phyloP scores from a whole-genome alignment of 92 coral and sea anemone species.

The Diadumene lineata region DNA sequence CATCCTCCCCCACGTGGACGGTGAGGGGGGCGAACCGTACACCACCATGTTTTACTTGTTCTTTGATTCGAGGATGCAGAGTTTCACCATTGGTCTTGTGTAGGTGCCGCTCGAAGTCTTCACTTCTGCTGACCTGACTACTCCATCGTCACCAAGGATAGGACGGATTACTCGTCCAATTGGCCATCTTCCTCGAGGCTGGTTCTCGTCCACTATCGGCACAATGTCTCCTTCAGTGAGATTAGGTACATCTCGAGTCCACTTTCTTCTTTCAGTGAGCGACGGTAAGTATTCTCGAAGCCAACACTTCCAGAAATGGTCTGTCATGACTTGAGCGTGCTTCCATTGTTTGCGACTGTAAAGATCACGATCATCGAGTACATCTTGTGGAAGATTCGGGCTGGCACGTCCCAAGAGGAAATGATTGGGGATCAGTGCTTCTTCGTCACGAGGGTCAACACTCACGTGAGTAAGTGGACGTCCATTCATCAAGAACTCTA shows the following conservation, averaged over 20 bases:
- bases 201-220: constrained; percentile 13
- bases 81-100: constrained; percentile 1
- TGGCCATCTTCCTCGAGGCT: constrained; percentile 42
- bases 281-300: constrained; percentile 49
- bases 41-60: too few relatives aligned
- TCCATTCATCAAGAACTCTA: constrained; percentile 51
- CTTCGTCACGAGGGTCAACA: constrained; percentile 49
- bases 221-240: too few relatives aligned
- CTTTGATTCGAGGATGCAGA: too few relatives aligned
- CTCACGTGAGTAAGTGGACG: constrained; percentile 54
- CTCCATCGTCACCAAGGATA: constrained; percentile 28
- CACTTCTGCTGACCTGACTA: constrained; percentile 18
- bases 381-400: constrained; percentile 41
- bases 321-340: constrained; percentile 64
- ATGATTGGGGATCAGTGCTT: constrained; percentile 63
- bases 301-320: constrained; percentile 62
- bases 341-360: constrained; percentile 55
- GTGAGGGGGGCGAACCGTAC: too few relatives aligned
- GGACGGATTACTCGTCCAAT: constrained; percentile 26
- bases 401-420: constrained; percentile 59
- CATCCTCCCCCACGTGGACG: too few relatives aligned
- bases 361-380: constrained; percentile 25
- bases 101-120: constrained; percentile 8
- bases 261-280: constrained; percentile 32
- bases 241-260: constrained; percentile 34